These are phyloP conservation scores for Mythimna impura DNA, from an alignment of 2,888 invertebrate genomes.

Conservation along the genomic window DNA sequence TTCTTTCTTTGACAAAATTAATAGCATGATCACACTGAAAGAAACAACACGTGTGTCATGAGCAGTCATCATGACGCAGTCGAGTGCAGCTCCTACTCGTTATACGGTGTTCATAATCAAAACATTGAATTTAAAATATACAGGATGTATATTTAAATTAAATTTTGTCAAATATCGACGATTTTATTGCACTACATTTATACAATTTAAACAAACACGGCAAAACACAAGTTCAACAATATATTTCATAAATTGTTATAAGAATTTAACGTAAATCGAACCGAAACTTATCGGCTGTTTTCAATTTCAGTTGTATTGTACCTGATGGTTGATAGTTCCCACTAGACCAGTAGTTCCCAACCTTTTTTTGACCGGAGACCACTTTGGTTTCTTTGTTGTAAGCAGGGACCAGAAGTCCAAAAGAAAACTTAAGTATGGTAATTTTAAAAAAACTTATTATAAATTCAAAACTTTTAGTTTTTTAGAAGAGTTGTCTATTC, in stretches of 20 bases:
- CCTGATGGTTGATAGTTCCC: slow-evolving; percentile 1
- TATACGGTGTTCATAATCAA: slow-evolving; percentile 22
- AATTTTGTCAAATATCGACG: slow-evolving; percentile 20
- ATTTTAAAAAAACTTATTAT: too few relatives aligned
- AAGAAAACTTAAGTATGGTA: too few relatives aligned
- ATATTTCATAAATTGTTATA: slow-evolving; percentile 38
- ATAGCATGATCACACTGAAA: slow-evolving; percentile 53
- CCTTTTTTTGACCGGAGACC: too few relatives aligned
- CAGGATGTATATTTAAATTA: slow-evolving; percentile 50
- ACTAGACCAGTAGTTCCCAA: not conserved
- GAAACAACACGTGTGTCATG: slow-evolving; percentile 68
- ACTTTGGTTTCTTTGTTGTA: too few relatives aligned
- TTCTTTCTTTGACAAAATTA: slow-evolving; percentile 3
- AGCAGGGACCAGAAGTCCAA: too few relatives aligned
- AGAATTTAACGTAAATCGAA: slow-evolving; percentile 23
- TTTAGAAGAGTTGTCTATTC: too few relatives aligned
- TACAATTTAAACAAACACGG: slow-evolving; percentile 40
- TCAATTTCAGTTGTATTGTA: slow-evolving; percentile 32
- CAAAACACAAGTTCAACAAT: slow-evolving; percentile 22
- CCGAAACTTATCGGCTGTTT: slow-evolving; percentile 24
- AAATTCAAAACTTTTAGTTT: too few relatives aligned
- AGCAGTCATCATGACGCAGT: slow-evolving; percentile 45
- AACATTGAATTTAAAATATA: slow-evolving; percentile 46
- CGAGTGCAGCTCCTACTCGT: slow-evolving; percentile 1
- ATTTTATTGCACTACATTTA: slow-evolving; percentile 45